Conservation (phyloP, 2,113 vertebrate species). For the Microtus montanus region DNA sequence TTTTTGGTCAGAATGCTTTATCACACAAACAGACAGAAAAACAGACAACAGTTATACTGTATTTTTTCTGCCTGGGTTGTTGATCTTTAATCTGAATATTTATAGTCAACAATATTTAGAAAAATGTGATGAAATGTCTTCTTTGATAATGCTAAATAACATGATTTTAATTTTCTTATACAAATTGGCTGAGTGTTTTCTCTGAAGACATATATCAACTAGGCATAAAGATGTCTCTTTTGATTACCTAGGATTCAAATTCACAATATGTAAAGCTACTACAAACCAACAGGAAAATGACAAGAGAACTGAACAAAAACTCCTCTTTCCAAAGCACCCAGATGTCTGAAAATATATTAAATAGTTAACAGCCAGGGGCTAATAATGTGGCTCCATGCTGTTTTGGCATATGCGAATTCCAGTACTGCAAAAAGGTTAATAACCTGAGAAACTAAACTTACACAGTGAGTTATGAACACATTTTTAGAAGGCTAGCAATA, state of each 20-base stretch:
- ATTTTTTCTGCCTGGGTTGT: not conserved
- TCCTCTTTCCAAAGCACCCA: not conserved
- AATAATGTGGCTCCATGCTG: no score
- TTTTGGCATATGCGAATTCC: not conserved
- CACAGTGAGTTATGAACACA: not conserved
- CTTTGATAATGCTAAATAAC: not conserved
- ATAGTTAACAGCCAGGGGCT: slow-evolving; percentile 3
- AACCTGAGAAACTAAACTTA: slow-evolving; percentile 26
- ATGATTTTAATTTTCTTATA: not conserved
- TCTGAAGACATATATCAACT: not conserved
- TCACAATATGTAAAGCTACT: slow-evolving; percentile 14
- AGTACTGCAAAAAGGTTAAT: not conserved
- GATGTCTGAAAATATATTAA: slow-evolving; percentile 2
- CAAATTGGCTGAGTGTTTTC: not conserved
- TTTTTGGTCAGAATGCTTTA: not conserved
- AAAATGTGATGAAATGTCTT: not conserved
- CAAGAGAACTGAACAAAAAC: not conserved
- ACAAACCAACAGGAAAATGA: not conserved
- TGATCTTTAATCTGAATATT: not conserved
- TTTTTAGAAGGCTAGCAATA: not conserved
- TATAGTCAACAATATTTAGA: not conserved
- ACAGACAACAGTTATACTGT: not conserved
- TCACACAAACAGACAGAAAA: not conserved
- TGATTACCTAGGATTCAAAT: not conserved
- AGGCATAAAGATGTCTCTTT: not conserved